Conservation (phyloP, 2,113 vertebrate species). For the Caretta caretta region DNA sequence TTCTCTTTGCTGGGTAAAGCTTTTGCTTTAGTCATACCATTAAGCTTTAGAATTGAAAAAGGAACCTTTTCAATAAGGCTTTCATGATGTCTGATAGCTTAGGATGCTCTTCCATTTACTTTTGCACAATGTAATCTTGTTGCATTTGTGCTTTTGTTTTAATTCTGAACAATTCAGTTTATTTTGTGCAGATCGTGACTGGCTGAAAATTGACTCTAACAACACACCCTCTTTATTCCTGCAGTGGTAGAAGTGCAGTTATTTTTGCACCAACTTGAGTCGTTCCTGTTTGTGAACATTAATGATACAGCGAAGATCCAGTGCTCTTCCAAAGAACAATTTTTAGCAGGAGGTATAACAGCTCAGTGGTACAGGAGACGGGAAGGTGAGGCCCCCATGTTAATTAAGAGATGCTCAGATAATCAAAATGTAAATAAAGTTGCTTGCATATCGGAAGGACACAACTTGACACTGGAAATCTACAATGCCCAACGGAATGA, state of each 20-base stretch:
- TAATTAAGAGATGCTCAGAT: neutral
- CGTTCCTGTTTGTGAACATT: neutral
- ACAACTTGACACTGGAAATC: neutral
- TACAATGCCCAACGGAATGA: neutral
- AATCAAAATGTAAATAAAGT: neutral
- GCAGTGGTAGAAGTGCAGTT: neutral
- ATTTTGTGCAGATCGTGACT: neutral
- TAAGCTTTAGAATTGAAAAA: too few species aligned
- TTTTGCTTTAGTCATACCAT: too few species aligned
- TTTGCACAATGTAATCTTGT: too few species aligned
- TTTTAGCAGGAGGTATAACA: fast-evolving
- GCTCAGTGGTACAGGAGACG: neutral
- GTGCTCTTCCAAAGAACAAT: neutral
- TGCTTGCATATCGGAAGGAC: neutral
- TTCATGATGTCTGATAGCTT: too few species aligned
- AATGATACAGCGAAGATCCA: neutral
- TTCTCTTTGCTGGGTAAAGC: too few species aligned
- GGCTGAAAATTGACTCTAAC: neutral
- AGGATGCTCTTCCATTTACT: too few species aligned
- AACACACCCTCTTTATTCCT: neutral
- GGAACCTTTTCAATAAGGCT: too few species aligned
- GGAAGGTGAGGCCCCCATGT: neutral
- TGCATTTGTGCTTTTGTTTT: neutral
- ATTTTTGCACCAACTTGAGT: neutral
- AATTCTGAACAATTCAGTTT: neutral